Evolutionary conservation across 2,797 vertebrate species (phyloP), one percentile per base, ranked within the genome.

Genomic region (Eremophila alpestris): DNA sequence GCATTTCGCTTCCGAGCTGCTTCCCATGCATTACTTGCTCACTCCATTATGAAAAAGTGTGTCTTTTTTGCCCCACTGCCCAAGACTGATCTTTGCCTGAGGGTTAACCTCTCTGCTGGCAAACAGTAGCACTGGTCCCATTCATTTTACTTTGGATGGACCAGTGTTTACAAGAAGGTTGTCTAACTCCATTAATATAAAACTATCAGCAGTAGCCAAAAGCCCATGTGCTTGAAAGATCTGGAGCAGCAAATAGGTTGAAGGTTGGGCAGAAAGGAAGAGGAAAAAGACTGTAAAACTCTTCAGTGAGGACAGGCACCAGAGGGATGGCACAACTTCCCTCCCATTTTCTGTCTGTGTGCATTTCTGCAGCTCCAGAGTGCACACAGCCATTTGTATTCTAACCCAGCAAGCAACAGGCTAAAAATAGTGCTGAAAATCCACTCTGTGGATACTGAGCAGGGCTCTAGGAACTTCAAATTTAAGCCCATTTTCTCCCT

Each of bases 391-490:
- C 58, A 84, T 84, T 89, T 84, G 67, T 80, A 87, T 79, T 87
- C 70, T 29, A 76, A 70, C 24, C 41, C 59, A 90, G 83, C 23
- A 73, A 59, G 80, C 70, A 89, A 63, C 2, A 55, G 45, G 41
- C 78, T 90, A 92, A 96, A 96, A 91, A 87, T 83, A 95, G 67
- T 13, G 10, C 46, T 90, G 55, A 58, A 90, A 90, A 90, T 83
- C 40, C 38, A 36, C 68, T 54, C 68, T 30, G 17, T 93, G 70
- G 81, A 40, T 69, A 73, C 79, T 48, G 76, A 96, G 45, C 17
- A 46, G 51, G 46, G 45, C 77, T 95, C 80, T 23, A 56, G 59
- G 56, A 90, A 93, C 34, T 76, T 86, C 9, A 59, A 20, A 81
- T 86, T 70, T 73, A 82, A 94, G 34, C 45, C 23, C 65, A 22